Conservation (phyloP, 2,888 invertebrate species). For the Panzeria rudis region DNA sequence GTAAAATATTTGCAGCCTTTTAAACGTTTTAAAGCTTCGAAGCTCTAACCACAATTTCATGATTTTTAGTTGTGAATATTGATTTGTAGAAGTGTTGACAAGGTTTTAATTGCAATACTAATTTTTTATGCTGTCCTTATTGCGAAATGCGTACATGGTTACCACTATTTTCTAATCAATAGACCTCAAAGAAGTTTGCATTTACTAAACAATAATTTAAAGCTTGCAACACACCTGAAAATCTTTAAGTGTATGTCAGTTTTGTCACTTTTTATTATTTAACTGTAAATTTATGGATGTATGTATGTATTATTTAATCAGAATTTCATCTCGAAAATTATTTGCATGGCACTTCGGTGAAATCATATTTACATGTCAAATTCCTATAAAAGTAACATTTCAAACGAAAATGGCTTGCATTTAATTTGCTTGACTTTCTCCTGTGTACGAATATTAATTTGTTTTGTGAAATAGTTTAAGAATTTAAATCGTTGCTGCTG, state of each 20-base stretch:
- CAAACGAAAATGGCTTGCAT: neutral
- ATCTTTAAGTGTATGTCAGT: neutral
- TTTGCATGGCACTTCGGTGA: neutral
- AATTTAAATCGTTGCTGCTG: slow-evolving; percentile 10
- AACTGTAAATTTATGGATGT: no score
- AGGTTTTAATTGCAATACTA: no score
- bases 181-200: no score
- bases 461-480: slow-evolving; percentile 17
- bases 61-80: no score
- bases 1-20: no score
- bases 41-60: no score
- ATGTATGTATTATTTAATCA: neutral
- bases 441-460: slow-evolving; percentile 9
- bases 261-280: neutral
- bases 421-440: neutral
- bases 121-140: no score
- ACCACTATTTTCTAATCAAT: no score
- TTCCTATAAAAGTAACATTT: neutral
- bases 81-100: no score
- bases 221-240: neutral
- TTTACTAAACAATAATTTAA: neutral
- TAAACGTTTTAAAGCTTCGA: no score
- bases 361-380: neutral
- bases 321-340: neutral
- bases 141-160: no score